Percentiles rank a stretch among this genome's conserved stretches.
These are phyloP conservation scores for Taxidea taxus DNA, from an alignment of 2,113 vertebrate species.

Conservation along the genomic window DNA sequence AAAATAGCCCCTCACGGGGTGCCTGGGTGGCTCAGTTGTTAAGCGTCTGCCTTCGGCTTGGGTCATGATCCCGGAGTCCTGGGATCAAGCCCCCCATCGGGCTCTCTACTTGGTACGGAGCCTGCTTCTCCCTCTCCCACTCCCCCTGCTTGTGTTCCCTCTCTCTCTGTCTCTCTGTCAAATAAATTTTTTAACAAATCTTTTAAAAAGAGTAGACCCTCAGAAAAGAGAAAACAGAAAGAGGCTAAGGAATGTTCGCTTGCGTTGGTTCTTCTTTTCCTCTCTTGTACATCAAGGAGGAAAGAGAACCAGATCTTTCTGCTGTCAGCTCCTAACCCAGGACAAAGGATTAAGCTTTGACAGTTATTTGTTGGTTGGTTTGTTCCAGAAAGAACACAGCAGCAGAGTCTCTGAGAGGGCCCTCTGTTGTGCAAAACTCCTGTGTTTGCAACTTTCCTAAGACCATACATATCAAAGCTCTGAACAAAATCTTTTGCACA, in stretches of 20 bases:
- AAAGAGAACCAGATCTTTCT: not conserved
- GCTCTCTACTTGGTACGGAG: no score
- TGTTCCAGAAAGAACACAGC: not conserved
- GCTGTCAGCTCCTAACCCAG: not conserved
- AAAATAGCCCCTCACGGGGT: not conserved
- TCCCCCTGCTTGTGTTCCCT: no score
- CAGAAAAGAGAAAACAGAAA: not conserved
- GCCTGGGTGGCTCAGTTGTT: no score
- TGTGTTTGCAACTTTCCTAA: not conserved
- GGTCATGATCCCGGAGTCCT: no score
- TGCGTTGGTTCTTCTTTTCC: not conserved
- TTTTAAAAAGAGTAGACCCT: not conserved
- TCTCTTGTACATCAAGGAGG: not conserved
- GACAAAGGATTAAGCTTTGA: not conserved
- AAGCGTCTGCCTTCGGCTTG: no score
- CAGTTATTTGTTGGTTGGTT: not conserved
- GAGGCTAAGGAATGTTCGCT: not conserved
- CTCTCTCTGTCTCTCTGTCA: no score
- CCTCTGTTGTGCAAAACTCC: not conserved
- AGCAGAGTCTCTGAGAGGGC: not conserved
- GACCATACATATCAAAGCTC: not conserved
- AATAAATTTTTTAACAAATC: not conserved
- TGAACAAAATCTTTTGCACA: not conserved
- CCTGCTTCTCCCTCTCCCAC: no score
- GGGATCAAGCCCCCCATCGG: no score